phyloP scores from a whole-genome alignment of 2,113 vertebrate species.

The Bagarius yarrelli region DNA sequence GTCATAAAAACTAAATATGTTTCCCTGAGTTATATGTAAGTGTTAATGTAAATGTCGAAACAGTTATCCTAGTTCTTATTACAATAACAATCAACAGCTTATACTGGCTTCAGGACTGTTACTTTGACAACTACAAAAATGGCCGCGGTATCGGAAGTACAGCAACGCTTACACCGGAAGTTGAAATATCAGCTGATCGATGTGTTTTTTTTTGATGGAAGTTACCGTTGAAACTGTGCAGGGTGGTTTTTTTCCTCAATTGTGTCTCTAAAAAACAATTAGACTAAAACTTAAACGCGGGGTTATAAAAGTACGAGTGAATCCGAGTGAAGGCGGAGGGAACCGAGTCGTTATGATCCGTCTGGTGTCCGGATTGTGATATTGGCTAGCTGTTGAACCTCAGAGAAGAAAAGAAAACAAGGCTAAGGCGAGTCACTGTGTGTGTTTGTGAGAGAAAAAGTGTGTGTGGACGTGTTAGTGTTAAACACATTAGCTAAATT shows the following conservation, averaged over 20 bases:
- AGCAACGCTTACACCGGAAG: slow-evolving; percentile 62
- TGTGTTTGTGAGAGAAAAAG: background rate
- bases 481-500: background rate
- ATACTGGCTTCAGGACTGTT: slow-evolving; percentile 15
- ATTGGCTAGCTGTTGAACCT: slow-evolving; percentile 57
- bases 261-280: background rate
- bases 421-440: slow-evolving; percentile 34
- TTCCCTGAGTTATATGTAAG: background rate
- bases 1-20: background rate
- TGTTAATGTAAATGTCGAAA: background rate
- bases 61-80: background rate
- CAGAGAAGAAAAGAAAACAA: slow-evolving; percentile 50
- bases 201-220: slow-evolving; percentile 70
- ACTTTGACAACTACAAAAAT: slow-evolving; percentile 34
- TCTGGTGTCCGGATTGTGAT: slow-evolving; percentile 29
- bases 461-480: background rate
- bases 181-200: slow-evolving; percentile 74
- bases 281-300: background rate
- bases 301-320: background rate
- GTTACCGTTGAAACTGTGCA: slow-evolving; percentile 62
- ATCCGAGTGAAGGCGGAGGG: background rate
- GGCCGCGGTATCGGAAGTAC: slow-evolving; percentile 45
- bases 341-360: slow-evolving; percentile 22
- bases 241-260: slow-evolving; percentile 29
- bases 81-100: background rate